phyloP scores from a whole-genome alignment of 2,888 invertebrate species.

The Sminthurides aquaticus region DNA sequence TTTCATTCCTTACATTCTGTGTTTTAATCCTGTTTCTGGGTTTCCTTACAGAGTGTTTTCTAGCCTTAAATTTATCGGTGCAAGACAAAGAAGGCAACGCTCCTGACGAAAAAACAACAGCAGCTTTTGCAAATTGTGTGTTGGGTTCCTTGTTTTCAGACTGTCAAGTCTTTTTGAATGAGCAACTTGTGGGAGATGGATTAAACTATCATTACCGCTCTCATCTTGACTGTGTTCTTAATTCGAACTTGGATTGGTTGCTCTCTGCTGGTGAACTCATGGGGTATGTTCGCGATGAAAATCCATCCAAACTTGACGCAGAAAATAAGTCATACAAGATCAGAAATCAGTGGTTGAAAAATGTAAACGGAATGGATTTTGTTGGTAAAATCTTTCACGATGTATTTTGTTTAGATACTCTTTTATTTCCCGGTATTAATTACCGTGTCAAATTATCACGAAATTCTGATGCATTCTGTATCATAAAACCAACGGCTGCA shows the following conservation, averaged over 20 bases:
- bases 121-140: neutral
- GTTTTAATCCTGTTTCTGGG: no score
- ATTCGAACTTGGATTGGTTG: neutral
- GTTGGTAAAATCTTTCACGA: neutral
- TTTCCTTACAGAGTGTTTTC: slow-evolving; percentile 2
- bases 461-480: neutral
- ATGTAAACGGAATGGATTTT: neutral
- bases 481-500: slow-evolving; percentile 2
- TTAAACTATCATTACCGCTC: neutral
- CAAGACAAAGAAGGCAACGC: neutral
- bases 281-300: neutral
- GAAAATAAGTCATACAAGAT: neutral
- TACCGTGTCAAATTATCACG: neutral
- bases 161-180: neutral
- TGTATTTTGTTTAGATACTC: neutral
- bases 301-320: neutral
- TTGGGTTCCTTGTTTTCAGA: neutral
- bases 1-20: no score
- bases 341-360: neutral
- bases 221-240: neutral
- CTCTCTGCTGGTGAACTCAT: neutral
- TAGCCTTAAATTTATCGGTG: neutral
- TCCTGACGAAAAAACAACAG: neutral
- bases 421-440: neutral
- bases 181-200: neutral